phyloP scores from a whole-genome alignment of 1,140 invertebrate species.

The Caenorhabditis latens region DNA sequence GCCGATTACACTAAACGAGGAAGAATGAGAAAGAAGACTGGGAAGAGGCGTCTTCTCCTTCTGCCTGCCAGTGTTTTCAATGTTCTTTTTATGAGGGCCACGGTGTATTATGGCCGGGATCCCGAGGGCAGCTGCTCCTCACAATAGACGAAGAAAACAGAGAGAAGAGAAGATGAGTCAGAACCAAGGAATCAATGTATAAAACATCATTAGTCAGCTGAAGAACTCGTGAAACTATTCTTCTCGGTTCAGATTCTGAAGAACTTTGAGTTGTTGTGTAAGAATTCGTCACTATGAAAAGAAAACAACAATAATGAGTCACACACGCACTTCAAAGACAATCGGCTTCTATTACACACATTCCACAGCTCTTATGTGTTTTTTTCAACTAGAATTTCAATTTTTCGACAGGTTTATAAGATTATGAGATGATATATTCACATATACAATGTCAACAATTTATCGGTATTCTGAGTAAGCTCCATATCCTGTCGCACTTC shows the following conservation, averaged over 20 bases:
- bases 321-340: background rate
- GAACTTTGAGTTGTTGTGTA: background rate
- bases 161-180: slow-evolving; percentile 4
- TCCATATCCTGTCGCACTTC: slow-evolving; percentile 41
- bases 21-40: slow-evolving; percentile 5
- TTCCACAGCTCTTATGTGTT: too few species aligned
- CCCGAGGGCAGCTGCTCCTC: slow-evolving; percentile 38
- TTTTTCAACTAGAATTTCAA: too few species aligned
- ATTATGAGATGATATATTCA: too few species aligned
- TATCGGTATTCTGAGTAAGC: slow-evolving; percentile 27
- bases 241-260: background rate
- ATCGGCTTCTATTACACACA: background rate
- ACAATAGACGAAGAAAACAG: slow-evolving; percentile 28
- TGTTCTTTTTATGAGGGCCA: slow-evolving; percentile 49
- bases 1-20: slow-evolving; percentile 28
- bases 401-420: too few species aligned
- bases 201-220: background rate
- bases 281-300: background rate
- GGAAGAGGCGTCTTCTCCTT: slow-evolving; percentile 8
- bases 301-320: slow-evolving; percentile 8
- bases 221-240: slow-evolving; percentile 23
- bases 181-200: slow-evolving; percentile 2
- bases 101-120: slow-evolving; percentile 18
- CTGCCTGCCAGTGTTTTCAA: slow-evolving; percentile 49
- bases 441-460: background rate